Conservation (phyloP, 2,888 invertebrate genomes). For the Carcina quercana region DNA sequence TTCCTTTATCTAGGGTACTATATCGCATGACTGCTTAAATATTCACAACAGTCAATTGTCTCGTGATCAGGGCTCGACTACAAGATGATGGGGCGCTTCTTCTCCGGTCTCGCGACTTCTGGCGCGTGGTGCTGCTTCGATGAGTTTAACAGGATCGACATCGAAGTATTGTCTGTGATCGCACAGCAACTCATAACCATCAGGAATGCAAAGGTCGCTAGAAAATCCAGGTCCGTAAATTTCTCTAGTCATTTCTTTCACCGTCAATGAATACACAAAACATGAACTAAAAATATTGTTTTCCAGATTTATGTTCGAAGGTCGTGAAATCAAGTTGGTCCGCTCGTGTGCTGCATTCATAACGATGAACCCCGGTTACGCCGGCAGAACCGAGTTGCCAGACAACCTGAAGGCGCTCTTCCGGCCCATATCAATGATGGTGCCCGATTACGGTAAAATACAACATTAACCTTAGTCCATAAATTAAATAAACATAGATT, state of each 20-base stretch:
- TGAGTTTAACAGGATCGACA: conserved; percentile 93
- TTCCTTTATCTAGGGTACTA: too few relatives aligned
- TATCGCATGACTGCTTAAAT: too few relatives aligned
- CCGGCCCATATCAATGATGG: conserved; percentile 93
- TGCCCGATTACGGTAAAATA: conserved; percentile 86
- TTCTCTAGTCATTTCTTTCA: too few relatives aligned
- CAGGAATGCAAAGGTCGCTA: conserved; percentile 87
- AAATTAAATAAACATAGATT: neutral
- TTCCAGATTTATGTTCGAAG: conserved; percentile 89
- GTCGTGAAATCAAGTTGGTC: conserved; percentile 88
- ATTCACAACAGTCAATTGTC: too few relatives aligned
- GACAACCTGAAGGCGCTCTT: conserved; percentile 92
- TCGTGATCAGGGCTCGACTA: conserved; percentile 75
- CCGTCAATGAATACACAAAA: too few relatives aligned
- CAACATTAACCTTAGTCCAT: too few relatives aligned
- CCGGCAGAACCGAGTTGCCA: conserved; percentile 90
- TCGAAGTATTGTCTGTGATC: conserved; percentile 92
- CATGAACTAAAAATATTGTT: too few relatives aligned
- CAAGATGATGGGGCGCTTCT: conserved; percentile 93
- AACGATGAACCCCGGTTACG: conserved; percentile 95
- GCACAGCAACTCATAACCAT: conserved; percentile 93
- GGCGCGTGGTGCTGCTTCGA: conserved; percentile 96
- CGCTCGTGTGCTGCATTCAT: conserved; percentile 89
- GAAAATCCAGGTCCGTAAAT: conserved; percentile 50
- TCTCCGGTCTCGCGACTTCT: conserved; percentile 90